Base-by-base conservation (phyloP, 2,113 vertebrate genomes). In the Microcebus murinus region DNA sequence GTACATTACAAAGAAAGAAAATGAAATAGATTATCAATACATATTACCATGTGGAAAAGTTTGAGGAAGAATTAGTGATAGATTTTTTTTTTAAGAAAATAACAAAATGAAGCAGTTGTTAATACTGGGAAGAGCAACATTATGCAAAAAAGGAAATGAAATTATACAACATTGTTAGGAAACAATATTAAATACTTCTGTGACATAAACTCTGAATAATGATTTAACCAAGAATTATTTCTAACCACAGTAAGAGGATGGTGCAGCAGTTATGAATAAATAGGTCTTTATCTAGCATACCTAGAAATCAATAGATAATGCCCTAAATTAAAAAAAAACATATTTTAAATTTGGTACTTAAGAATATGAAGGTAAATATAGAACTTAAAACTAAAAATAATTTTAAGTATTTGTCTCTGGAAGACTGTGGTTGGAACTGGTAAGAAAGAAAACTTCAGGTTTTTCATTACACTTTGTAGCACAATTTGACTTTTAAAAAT, bases 121-220 rank as follows among this genome's bases (percentile, higher is more conserved):
- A 39, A 48, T 57, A 92, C 39, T 23, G 15, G 11, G 15, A 65
- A 77, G 39, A 94, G 84, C 0, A 81, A 42, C 7, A 71, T 6
- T 39, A 80, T 63, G 12, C 21, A 84, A 82, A 61, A 68, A 76
- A 89, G 57, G 15, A 74, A 91, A 59, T 20, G 17, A 17, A 63
- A 39, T 4, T 92, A 52, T 48, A 68, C 17, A 65, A 59, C 27
- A 70, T 1, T 77, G 27, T 87, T 52, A 65, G 9, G 2, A 94
- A 96, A 85, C 36, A 45, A 20, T 25, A 70, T 50, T 59, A 48
- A 63, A 83, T 36, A 82, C 10, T 71, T 12, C 39, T 23, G 15
- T 74, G 39, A 76, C 36, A 42, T 29, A 92, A 73, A 74, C 13
- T 81, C 61, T 65, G 29, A 93, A 73, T 87, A 95, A 87, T 92